Evolutionary conservation across 2,113 vertebrate genomes (phyloP), one percentile per base, ranked within the genome.

Genomic region (Eudyptes chrysolophus): DNA sequence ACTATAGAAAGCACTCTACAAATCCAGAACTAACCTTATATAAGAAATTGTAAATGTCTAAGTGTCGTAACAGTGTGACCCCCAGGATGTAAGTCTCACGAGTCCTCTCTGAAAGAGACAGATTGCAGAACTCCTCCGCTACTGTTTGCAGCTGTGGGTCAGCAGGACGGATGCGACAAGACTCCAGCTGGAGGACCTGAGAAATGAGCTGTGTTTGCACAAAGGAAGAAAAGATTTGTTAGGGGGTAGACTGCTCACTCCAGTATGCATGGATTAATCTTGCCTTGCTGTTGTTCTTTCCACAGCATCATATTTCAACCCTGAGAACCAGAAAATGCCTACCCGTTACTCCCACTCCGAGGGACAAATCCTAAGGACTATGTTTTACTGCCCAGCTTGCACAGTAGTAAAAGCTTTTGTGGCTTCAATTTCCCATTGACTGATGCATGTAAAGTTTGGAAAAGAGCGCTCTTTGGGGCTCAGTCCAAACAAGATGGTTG

Each of bases 41-140:
- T 4, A 97, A 95, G 84, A 99, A 98, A 86, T 96, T 98, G 84
- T 98, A 98, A 86, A 98, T 2, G 94, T 99, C 98, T 71, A 99
- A 25, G 74, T 99, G 98, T 44, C 96, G 98, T 64, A 98, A 78
- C 66, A 99, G 90, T 30, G 99, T 98, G 85, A 99, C 52, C 7
- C 97, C 97, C 6, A 99, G 96, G 84, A 98, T 69, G 85, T 98
- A 98, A 7, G 75, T 98, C 30, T 96, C 96, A 20, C 79, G 95
- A 49, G 97, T 94, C 65, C 97, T 97, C 90, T 98, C 96, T 30
- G 98, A 88, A 98, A 99, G 32, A 9, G 98, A 76, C 90, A 99
- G 92, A 38, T 96, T 98, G 96, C 99, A 99, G 84, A 99, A 90
- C 81, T 98, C 95, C 66, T 88, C 82, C 32, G 98, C 46, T 16